Conservation (phyloP, 2,797 vertebrate species). For the Liasis olivaceus region DNA sequence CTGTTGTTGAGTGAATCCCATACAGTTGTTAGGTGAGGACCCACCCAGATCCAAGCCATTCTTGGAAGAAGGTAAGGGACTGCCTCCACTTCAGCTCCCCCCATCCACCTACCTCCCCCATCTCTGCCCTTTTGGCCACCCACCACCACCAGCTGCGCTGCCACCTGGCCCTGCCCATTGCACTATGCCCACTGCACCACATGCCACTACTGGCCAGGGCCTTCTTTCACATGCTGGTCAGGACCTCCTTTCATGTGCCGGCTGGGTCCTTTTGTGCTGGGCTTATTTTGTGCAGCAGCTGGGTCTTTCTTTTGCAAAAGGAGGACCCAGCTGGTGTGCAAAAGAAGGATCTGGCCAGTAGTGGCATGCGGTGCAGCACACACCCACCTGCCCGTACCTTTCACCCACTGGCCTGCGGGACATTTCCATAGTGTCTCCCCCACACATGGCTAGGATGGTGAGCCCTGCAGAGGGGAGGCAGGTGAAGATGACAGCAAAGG, state of each 20-base stretch:
- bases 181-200: background rate
- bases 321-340: background rate
- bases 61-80: too few species aligned
- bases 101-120: too few species aligned
- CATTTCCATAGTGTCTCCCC: background rate
- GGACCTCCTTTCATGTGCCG: too few species aligned
- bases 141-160: background rate
- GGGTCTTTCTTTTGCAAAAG: background rate
- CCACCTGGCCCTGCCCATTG: background rate
- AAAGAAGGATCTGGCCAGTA: background rate
- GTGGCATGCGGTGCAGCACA: background rate
- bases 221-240: background rate
- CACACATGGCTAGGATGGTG: background rate
- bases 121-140: background rate
- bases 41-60: too few species aligned
- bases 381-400: background rate
- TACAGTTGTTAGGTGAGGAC: background rate
- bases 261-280: too few species aligned
- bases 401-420: background rate
- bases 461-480: background rate
- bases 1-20: background rate
- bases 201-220: background rate
- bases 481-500: background rate
- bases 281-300: too few species aligned
- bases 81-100: too few species aligned